Conservation (phyloP, 2,797 vertebrate genomes). For the Pempheris klunzingeri region DNA sequence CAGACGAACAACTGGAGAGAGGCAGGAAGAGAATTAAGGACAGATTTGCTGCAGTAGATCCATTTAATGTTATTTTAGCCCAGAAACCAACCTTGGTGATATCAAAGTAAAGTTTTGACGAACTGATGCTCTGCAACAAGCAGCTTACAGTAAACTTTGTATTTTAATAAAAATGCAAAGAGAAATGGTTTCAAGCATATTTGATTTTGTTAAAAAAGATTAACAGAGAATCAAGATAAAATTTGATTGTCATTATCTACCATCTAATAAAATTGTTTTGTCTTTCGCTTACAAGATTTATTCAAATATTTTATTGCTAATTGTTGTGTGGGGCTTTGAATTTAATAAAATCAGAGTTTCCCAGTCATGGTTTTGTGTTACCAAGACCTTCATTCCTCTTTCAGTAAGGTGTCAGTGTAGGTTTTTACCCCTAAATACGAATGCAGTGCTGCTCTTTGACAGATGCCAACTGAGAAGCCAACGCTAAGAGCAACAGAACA, state of each 20-base stretch:
- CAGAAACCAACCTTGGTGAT: constrained; percentile 65
- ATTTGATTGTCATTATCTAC: neutral
- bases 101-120: constrained; percentile 66
- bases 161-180: neutral
- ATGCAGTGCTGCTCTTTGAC: constrained; percentile 19
- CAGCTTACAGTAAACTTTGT: constrained; percentile 18
- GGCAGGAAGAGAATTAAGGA: constrained; percentile 46
- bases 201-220: constrained; percentile 11
- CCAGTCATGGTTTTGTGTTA: neutral
- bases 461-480: neutral
- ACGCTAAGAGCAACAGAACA: constrained; percentile 9
- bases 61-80: constrained; percentile 64
- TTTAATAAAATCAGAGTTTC: neutral
- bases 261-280: neutral
- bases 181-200: constrained; percentile 1
- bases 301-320: neutral
- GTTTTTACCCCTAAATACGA: no score
- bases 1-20: constrained; percentile 50
- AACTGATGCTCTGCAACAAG: constrained; percentile 44
- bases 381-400: neutral
- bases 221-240: neutral
- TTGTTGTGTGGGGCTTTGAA: neutral
- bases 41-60: constrained; percentile 66
- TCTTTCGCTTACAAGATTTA: neutral
- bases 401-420: no score